Conservation (phyloP, 2,888 invertebrate genomes). For the Spisula solida region DNA sequence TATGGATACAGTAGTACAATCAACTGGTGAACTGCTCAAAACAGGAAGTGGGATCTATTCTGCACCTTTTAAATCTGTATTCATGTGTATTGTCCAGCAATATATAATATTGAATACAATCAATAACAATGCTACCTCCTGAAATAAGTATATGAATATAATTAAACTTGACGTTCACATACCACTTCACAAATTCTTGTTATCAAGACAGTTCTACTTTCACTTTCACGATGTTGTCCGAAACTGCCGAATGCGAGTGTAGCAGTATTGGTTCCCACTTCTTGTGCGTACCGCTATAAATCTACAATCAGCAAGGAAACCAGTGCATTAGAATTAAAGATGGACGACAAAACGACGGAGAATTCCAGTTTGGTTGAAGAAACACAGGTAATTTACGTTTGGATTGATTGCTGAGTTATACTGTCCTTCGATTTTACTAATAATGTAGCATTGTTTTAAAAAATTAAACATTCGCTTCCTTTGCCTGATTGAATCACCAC, state of each 20-base stretch:
- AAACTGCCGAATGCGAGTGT: background rate
- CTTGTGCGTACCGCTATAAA: background rate
- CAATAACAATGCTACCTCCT: too few relatives aligned
- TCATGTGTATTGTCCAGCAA: too few relatives aligned
- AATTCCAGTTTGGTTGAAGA: slow-evolving; percentile 16
- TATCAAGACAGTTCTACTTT: background rate
- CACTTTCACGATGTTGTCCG: background rate
- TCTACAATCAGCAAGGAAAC: background rate
- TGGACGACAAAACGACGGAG: slow-evolving; percentile 9
- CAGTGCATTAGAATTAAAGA: slow-evolving; percentile 35
- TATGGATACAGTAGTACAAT: too few relatives aligned
- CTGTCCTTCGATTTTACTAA: background rate
- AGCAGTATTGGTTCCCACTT: background rate
- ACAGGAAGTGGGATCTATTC: too few relatives aligned
- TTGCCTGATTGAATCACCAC: background rate
- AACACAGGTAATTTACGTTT: slow-evolving; percentile 17
- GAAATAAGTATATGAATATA: too few relatives aligned
- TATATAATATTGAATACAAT: too few relatives aligned
- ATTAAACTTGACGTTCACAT: too few relatives aligned
- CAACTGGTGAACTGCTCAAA: too few relatives aligned
- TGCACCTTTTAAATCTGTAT: too few relatives aligned
- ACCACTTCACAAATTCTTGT: too few relatives aligned
- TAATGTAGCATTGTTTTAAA: background rate
- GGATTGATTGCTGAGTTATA: background rate
- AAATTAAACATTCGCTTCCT: background rate